Conservation (phyloP, 2,797 vertebrate genomes). For the Pampus argenteus region DNA sequence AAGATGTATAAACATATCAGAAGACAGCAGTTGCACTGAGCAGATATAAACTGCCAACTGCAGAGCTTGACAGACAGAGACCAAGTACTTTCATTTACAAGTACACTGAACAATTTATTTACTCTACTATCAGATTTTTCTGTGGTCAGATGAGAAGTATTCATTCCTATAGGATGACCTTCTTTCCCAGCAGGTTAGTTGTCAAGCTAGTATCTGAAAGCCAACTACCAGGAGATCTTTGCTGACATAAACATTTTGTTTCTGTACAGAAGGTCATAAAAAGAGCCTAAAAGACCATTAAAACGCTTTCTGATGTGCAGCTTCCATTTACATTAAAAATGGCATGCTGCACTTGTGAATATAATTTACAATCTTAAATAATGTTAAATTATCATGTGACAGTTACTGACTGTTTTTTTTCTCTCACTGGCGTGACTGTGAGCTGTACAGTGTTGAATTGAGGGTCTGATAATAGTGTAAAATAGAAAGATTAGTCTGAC, state of each 20-base stretch:
- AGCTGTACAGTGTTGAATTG: neutral
- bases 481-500: neutral
- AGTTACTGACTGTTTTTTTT: neutral
- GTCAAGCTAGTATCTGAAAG: neutral
- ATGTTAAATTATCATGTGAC: neutral
- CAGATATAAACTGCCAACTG: constrained; percentile 13
- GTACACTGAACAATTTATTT: neutral
- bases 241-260: constrained; percentile 16
- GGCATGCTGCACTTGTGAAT: neutral
- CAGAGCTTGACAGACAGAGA: neutral
- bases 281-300: constrained; percentile 1
- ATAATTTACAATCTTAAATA: neutral
- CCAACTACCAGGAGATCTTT: neutral
- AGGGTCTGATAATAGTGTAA: neutral
- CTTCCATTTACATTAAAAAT: constrained; percentile 11
- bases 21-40: constrained; percentile 11
- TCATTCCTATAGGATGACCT: constrained; percentile 19
- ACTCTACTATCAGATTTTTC: neutral
- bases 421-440: neutral
- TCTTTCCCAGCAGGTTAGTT: constrained; percentile 8
- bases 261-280: neutral
- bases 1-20: constrained; percentile 7
- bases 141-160: constrained; percentile 16
- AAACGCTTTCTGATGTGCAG: neutral
- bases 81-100: neutral